Evolutionary conservation across 2,113 vertebrate species (phyloP).

Genomic region (Azemiops feae): DNA sequence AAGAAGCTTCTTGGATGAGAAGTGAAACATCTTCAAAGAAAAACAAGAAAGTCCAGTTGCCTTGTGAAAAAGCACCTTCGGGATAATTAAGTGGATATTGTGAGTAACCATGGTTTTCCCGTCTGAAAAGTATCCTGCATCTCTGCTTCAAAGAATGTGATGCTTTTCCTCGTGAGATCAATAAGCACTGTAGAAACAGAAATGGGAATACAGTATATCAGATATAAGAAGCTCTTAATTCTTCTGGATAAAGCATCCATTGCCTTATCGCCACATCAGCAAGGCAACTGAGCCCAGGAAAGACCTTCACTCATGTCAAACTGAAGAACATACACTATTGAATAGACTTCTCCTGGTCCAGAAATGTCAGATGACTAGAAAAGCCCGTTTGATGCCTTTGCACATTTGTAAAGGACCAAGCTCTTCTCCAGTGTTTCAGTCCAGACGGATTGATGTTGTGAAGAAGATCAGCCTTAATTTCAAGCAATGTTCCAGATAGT

Average conservation of each 20-base stretch:
- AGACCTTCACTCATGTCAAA: neutral
- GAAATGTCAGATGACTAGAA: neutral
- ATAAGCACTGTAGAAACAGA: neutral
- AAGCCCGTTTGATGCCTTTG: neutral
- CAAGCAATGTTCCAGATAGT: neutral
- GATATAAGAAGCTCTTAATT: neutral
- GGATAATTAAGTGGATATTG: too few species aligned
- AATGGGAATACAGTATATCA: neutral
- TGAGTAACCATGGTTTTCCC: neutral
- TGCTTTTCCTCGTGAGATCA: neutral
- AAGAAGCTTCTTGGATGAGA: too few species aligned
- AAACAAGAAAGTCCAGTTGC: too few species aligned
- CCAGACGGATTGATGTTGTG: neutral
- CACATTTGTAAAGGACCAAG: neutral
- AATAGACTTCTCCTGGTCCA: neutral
- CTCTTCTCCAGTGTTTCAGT: neutral
- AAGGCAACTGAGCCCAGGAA: neutral
- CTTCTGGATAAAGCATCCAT: neutral
- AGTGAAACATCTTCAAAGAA: too few species aligned
- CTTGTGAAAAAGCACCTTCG: too few species aligned
- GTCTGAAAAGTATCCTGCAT: neutral
- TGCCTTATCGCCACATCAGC: neutral
- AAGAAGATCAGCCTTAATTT: neutral
- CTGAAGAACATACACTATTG: neutral
- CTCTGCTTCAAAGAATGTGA: neutral